phyloP scores from a whole-genome alignment of 2,797 vertebrate species.

The Paramormyrops hopkinsi region DNA sequence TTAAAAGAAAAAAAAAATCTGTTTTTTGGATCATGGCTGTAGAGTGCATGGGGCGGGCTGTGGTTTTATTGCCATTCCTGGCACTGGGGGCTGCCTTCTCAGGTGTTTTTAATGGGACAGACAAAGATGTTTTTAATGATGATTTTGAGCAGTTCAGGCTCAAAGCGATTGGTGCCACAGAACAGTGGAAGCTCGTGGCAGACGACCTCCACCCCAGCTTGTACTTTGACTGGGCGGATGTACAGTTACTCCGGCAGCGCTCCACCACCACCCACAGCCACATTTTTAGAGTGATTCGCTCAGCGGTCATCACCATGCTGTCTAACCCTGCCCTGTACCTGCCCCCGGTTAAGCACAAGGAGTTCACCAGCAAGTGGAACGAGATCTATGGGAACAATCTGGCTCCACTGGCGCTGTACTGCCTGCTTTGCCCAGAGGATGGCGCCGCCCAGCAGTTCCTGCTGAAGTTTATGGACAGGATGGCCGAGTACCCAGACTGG shows the following conservation, averaged over 20 bases:
- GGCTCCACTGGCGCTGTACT: slow-evolving; percentile 73
- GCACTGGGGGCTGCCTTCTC: slow-evolving; percentile 55
- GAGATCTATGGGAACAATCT: slow-evolving; percentile 84
- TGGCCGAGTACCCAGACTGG: slow-evolving; percentile 76
- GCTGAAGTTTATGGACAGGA: slow-evolving; percentile 77
- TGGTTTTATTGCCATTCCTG: slow-evolving; percentile 57
- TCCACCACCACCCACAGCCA: slow-evolving; percentile 66
- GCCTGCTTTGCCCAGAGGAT: slow-evolving; percentile 72
- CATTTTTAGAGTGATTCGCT: slow-evolving; percentile 69
- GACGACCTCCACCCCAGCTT: slow-evolving; percentile 61
- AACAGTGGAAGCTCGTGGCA: slow-evolving; percentile 39
- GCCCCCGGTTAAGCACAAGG: slow-evolving; percentile 69
- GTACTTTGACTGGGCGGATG: slow-evolving; percentile 64
- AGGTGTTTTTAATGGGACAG: slow-evolving; percentile 66
- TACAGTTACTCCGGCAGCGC: slow-evolving; percentile 62
- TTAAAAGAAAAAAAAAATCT: slow-evolving; percentile 31
- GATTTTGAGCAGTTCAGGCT: slow-evolving; percentile 49
- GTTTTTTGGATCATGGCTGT: slow-evolving; percentile 72
- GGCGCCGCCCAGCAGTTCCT: slow-evolving; percentile 64
- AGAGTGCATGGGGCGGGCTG: slow-evolving; percentile 59
- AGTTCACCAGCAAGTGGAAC: slow-evolving; percentile 79
- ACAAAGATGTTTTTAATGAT: slow-evolving; percentile 61
- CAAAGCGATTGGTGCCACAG: slow-evolving; percentile 37
- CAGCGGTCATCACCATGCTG: slow-evolving; percentile 67
- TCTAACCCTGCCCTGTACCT: slow-evolving; percentile 69